Conservation (phyloP, 2,113 vertebrate species). For the Xerus inauris region DNA sequence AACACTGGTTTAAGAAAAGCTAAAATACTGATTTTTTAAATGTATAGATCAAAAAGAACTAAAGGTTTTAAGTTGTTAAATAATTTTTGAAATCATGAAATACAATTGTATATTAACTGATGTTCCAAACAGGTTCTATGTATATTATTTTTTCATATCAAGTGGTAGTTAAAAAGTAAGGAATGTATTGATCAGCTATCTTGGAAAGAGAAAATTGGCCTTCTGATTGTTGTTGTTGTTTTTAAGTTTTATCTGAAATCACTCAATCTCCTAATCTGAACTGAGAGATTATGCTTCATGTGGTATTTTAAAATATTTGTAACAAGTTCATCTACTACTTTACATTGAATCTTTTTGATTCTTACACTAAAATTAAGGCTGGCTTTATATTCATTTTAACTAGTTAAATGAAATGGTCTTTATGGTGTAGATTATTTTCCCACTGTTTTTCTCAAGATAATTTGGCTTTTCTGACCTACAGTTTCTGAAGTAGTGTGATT, state of each 20-base stretch:
- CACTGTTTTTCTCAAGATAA: constrained; percentile 76
- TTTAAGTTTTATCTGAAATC: constrained; percentile 66
- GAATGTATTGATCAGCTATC: constrained; percentile 71
- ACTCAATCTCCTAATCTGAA: constrained; percentile 57
- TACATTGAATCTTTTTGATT: constrained; percentile 79
- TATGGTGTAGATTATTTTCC: constrained; percentile 79
- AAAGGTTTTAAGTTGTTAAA: constrained; percentile 45
- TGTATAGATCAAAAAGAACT: constrained; percentile 30
- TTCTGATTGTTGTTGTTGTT: constrained; percentile 65
- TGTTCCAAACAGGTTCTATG: constrained; percentile 63
- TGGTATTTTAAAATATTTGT: constrained; percentile 83
- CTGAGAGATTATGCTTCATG: constrained; percentile 56
- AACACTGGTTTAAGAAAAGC: constrained; percentile 57
- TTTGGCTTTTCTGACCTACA: constrained; percentile 79
- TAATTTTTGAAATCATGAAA: constrained; percentile 37
- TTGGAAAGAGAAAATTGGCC: constrained; percentile 66
- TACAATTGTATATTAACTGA: constrained; percentile 17
- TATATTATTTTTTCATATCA: constrained; percentile 64
- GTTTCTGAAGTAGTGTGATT: constrained; percentile 78
- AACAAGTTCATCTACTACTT: constrained; percentile 79
- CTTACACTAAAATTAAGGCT: constrained; percentile 74
- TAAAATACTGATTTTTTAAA: constrained; percentile 59
- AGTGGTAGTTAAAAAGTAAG: constrained; percentile 80
- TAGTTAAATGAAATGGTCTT: constrained; percentile 76
- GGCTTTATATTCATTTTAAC: constrained; percentile 77